phyloP scores from a whole-genome alignment of 2,113 vertebrate species.

The Dipodomys stephensi region DNA sequence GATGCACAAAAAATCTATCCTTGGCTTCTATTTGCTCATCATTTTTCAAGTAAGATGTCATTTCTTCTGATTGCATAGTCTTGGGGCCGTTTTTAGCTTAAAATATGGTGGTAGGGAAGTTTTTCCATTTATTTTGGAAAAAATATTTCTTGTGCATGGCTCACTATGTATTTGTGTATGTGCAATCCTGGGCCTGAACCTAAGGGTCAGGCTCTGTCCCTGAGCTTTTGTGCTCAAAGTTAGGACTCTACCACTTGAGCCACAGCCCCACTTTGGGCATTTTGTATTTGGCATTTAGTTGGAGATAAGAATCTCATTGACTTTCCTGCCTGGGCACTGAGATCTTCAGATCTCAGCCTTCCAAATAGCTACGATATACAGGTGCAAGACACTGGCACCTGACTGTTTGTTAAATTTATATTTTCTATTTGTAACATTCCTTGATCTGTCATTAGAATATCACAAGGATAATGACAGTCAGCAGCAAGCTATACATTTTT shows the following conservation, averaged over 20 bases:
- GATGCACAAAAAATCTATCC: slow-evolving; percentile 12
- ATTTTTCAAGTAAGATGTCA: slow-evolving; percentile 61
- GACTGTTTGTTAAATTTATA: too few species aligned
- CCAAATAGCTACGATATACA: too few species aligned
- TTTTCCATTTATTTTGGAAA: not conserved
- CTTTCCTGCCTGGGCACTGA: too few species aligned
- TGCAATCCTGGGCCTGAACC: too few species aligned
- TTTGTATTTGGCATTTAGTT: too few species aligned
- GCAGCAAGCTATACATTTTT: not conserved
- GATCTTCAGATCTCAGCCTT: too few species aligned
- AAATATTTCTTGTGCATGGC: not conserved
- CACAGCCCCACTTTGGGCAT: too few species aligned
- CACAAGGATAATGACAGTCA: not conserved
- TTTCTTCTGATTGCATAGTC: slow-evolving; percentile 10
- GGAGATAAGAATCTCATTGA: too few species aligned
- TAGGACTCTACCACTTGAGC: too few species aligned
- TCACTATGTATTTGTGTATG: not conserved
- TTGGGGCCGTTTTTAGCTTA: not conserved
- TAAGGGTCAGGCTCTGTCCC: too few species aligned
- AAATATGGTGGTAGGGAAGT: not conserved
- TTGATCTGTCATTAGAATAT: not conserved
- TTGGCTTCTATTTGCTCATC: not conserved
- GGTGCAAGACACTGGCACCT: too few species aligned
- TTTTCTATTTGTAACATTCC: not conserved
- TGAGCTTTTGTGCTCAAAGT: too few species aligned